A percentile compares a stretch with the other conserved stretches of the same genome.
Conservation (phyloP, 53 echinoderm and acorn worm genomes). For the Glandiceps talaboti region DNA sequence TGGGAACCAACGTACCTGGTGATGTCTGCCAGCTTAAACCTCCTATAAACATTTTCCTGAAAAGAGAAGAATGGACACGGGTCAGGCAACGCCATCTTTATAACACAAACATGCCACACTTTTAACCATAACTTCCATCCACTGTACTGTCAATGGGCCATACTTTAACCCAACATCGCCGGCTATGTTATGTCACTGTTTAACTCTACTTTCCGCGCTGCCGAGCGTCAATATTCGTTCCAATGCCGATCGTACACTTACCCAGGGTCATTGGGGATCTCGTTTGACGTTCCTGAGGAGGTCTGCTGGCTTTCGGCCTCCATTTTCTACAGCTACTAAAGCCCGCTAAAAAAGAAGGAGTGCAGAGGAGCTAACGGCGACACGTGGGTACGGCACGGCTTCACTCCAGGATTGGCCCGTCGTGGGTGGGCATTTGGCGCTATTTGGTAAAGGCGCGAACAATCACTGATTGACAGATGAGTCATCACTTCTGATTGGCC, state of each 20-base stretch:
- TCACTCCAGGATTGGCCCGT: neutral
- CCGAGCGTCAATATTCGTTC: neutral
- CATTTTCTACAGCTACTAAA: conserved; percentile 48
- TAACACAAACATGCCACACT: too few species aligned
- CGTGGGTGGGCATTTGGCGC: conserved; percentile 1
- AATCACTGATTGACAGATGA: neutral
- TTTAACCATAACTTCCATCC: neutral
- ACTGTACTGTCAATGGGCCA: neutral
- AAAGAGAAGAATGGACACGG: conserved; percentile 9
- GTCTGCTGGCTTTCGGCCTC: conserved; percentile 37
- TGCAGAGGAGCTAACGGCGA: conserved; percentile 1
- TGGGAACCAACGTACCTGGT: conserved; percentile 46
- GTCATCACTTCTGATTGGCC: neutral
- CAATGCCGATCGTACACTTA: conserved; percentile 10
- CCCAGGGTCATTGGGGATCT: conserved; percentile 50
- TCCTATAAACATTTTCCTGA: conserved; percentile 99
- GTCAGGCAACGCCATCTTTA: neutral
- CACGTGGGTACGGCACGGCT: conserved; percentile 1
- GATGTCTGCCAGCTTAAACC: conserved; percentile 95
- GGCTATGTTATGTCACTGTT: neutral
- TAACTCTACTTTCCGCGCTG: neutral
- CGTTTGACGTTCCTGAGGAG: conserved; percentile 23
- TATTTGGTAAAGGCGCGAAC: neutral
- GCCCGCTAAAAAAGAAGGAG: neutral
- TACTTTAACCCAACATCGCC: too few species aligned